These are phyloP conservation scores for Poecilia picta DNA, from an alignment of 2,797 vertebrate genomes.

Conservation along the genomic window DNA sequence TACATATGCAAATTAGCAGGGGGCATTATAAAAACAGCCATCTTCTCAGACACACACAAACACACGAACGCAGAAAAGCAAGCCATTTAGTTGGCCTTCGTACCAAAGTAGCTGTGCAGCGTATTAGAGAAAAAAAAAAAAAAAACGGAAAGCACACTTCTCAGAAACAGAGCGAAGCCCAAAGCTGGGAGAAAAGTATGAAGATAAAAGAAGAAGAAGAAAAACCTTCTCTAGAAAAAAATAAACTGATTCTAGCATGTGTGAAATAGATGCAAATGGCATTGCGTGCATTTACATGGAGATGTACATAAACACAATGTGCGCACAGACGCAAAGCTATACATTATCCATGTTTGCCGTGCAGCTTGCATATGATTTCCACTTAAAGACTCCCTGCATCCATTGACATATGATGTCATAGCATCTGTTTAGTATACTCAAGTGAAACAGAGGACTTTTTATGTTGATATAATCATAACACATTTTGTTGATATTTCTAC, in stretches of 20 bases:
- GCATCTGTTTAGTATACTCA: slow-evolving; percentile 10
- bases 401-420: slow-evolving; percentile 45
- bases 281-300: slow-evolving; percentile 64
- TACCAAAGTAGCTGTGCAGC: slow-evolving; percentile 56
- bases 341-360: slow-evolving; percentile 69
- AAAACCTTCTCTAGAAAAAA: slow-evolving; percentile 58
- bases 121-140: slow-evolving; percentile 47
- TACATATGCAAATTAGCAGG: slow-evolving; percentile 83
- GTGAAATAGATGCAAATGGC: slow-evolving; percentile 79
- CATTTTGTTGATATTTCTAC: background rate
- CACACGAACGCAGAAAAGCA: slow-evolving; percentile 29
- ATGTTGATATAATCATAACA: background rate
- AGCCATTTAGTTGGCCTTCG: slow-evolving; percentile 62
- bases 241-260: slow-evolving; percentile 73
- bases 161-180: slow-evolving; percentile 62
- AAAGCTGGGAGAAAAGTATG: slow-evolving; percentile 51
- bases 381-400: slow-evolving; percentile 47
- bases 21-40: slow-evolving; percentile 75
- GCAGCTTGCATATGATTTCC: slow-evolving; percentile 63
- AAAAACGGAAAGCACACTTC: slow-evolving; percentile 54
- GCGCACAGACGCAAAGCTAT: slow-evolving; percentile 56
- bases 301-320: slow-evolving; percentile 49
- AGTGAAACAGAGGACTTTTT: slow-evolving; percentile 16
- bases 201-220: slow-evolving; percentile 55
- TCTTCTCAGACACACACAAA: slow-evolving; percentile 58